Conservation (phyloP, 2,888 invertebrate species). For the Nephrocerus scutellatus region DNA sequence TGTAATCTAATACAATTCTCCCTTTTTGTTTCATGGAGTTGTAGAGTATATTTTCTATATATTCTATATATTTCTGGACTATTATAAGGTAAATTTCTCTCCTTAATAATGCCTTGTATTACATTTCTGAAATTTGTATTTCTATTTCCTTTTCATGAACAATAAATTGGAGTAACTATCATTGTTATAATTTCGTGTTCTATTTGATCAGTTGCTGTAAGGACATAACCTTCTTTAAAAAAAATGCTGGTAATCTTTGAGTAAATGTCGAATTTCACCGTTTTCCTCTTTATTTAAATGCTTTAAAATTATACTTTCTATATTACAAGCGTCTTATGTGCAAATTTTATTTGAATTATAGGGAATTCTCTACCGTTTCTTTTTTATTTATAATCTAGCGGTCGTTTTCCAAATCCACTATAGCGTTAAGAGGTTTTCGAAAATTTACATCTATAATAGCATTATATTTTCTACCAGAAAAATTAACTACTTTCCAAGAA, state of each 20-base stretch:
- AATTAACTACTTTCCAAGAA: conserved; percentile 15
- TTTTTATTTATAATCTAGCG: conserved; percentile 9
- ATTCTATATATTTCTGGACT: no score
- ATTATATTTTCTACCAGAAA: conserved; percentile 15
- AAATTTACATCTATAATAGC: conserved; percentile 16
- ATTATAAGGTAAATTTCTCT: no score
- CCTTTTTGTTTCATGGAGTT: no score
- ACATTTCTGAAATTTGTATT: no score
- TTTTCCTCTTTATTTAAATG: conserved; percentile 11
- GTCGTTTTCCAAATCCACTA: conserved; percentile 14
- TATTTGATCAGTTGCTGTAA: conserved; percentile 9
- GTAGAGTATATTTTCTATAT: no score
- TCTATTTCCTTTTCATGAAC: no score
- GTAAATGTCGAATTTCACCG: conserved; percentile 2
- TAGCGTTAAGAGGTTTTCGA: conserved; percentile 15
- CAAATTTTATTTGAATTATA: conserved; percentile 14
- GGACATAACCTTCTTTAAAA: conserved; percentile 9
- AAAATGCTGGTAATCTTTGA: conserved; percentile 3
- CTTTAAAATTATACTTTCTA: conserved; percentile 10
- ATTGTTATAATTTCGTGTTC: conserved; percentile 9
- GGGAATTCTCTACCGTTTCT: conserved; percentile 7
- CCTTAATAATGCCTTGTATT: no score
- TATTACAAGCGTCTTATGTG: conserved; percentile 13
- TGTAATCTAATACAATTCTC: no score
- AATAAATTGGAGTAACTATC: conserved; percentile 2